Percentiles rank a stretch among this genome's conserved stretches.
These are phyloP conservation scores for Drosophila melanocephala DNA, from an alignment of 2,888 invertebrate species.

Conservation along the genomic window DNA sequence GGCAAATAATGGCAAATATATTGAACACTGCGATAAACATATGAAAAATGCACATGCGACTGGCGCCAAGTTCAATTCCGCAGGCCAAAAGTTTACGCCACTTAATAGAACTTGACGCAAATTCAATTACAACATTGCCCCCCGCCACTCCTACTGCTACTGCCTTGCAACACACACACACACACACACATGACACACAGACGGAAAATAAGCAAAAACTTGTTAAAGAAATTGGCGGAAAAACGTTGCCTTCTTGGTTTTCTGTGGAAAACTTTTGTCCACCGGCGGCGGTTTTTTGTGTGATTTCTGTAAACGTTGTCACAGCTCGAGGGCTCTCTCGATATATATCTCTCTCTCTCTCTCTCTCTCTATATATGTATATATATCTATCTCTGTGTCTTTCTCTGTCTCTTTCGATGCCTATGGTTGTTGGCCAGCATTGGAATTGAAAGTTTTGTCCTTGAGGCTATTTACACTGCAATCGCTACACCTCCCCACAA, in stretches of 20 bases:
- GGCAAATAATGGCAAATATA: constrained; percentile 31
- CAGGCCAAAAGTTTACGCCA: constrained; percentile 78
- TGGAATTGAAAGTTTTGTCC: constrained; percentile 57
- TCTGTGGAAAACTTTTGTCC: constrained; percentile 58
- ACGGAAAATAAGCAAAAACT: constrained; percentile 49
- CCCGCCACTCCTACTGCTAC: background rate
- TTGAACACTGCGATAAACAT: constrained; percentile 78
- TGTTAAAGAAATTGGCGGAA: constrained; percentile 76
- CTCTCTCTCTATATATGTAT: background rate
- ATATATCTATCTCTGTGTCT: constrained; percentile 4
- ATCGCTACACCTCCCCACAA: background rate
- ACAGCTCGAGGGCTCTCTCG: constrained; percentile 39
- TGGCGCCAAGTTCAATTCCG: constrained; percentile 73
- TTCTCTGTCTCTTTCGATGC: constrained; percentile 12
- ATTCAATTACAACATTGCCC: constrained; percentile 73
- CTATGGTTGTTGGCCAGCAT: constrained; percentile 49
- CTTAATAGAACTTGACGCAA: constrained; percentile 81
- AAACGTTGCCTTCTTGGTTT: constrained; percentile 61
- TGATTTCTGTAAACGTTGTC: constrained; percentile 67
- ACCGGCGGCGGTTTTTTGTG: constrained; percentile 56
- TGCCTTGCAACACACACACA: background rate
- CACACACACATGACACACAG: background rate
- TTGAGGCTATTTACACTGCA: constrained; percentile 57
- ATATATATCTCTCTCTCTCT: background rate
- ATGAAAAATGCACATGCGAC: constrained; percentile 79